Percentiles rank a stretch among this genome's conserved stretches.
Evolutionary conservation across 2,888 invertebrate species (phyloP).

Genomic region (Alentia gelatinosa): DNA sequence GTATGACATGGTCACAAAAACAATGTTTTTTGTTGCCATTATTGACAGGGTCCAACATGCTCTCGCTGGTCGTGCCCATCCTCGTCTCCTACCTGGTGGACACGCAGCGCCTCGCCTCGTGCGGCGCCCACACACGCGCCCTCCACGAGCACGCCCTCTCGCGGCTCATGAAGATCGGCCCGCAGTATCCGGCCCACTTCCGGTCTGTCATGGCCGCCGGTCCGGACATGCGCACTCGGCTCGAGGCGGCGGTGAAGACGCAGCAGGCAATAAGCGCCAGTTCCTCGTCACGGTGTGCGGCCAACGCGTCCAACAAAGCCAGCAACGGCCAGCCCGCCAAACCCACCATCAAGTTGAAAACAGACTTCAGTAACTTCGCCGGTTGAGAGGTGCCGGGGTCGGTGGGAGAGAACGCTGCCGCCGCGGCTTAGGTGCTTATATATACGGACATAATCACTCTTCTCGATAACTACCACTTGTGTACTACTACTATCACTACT

Average conservation of each 20-base stretch:
- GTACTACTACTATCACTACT: too few relatives aligned
- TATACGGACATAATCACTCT: not conserved
- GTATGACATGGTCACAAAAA: too few relatives aligned
- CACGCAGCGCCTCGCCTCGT: constrained; percentile 76
- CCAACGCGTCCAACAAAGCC: constrained; percentile 56
- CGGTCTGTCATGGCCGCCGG: constrained; percentile 93
- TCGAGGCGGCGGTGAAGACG: constrained; percentile 92
- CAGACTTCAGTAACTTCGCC: constrained; percentile 94
- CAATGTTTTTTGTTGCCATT: too few relatives aligned
- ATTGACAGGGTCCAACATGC: constrained; percentile 90
- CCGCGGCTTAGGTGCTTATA: constrained; percentile 40
- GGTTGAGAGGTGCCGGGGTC: too few relatives aligned
- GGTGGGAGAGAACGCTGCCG: not conserved
- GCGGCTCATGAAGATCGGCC: constrained; percentile 94
- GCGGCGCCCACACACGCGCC: constrained; percentile 65
- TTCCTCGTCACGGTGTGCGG: constrained; percentile 56
- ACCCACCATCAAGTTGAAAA: constrained; percentile 92
- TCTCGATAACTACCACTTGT: too few relatives aligned
- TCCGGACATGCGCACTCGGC: constrained; percentile 88
- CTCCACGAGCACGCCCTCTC: constrained; percentile 94
- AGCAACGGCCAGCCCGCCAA: constrained; percentile 65
- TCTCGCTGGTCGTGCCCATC: constrained; percentile 93
- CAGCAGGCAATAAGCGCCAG: constrained; percentile 83
- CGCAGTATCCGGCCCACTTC: constrained; percentile 96
- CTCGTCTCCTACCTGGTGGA: constrained; percentile 92